Evolutionary conservation across 2,113 vertebrate species (phyloP), one percentile per base, ranked within the genome.

Genomic region (Megaceryle maxima): DNA sequence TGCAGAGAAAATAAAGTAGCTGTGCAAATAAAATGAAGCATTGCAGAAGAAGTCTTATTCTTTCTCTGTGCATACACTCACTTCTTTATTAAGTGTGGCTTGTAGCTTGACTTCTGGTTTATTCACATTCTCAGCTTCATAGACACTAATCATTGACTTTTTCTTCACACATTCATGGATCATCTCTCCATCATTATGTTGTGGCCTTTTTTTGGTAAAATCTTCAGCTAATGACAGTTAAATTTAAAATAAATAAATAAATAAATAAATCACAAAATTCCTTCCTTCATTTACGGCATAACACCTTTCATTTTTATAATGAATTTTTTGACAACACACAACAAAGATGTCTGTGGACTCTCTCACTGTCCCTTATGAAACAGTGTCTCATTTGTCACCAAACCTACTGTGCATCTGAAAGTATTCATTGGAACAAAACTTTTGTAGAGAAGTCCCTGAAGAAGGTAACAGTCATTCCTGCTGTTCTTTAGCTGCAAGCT

Each of bases 311-410:
- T 63, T 91, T 66, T 78, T 51, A 43, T 56, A 81, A 77, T 56
- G 75, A 55, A 63, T 70, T 18, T 86, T 62, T 67, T n/a, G 56
- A 39, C 26, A 43, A 43, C 12, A 26, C 28, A 50, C 2, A n/a
- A 9, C 31, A 39, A 53, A 4, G 31, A 21, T 2, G 3, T 13
- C 18, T 0, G 0, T 29, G 37, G 39, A 44, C 60, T 68, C 41
- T 62, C 69, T 76, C 16, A 4, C 63, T 90, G 21, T 29, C 9
- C 13, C 28, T 56, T 33, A 28, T 43, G 51, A 44, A 77, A 62
- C 4, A 48, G 16, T 9, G 2, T 37, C 73, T 70, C 0, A 0
- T 79, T 78, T 72, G 53, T 46, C 66, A 84, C 48, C 76, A 84
- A 33, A 75, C 24, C 12, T 15, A 37, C 17, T 5, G 20, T 67